phyloP scores from a whole-genome alignment of 2,888 invertebrate genomes.

The Ophonus ardosiacus region DNA sequence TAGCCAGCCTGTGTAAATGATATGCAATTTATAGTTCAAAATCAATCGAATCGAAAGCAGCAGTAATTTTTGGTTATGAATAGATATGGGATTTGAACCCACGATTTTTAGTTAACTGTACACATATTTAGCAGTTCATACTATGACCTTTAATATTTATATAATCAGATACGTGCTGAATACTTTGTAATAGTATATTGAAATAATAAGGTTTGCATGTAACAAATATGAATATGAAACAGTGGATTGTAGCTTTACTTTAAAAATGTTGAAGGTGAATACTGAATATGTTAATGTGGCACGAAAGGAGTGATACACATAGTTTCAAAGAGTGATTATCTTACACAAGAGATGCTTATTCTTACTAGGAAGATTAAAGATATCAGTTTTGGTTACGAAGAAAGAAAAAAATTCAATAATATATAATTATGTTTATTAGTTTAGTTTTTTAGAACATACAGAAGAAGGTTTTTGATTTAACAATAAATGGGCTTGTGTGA shows the following conservation, averaged over 20 bases:
- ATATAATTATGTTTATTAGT: neutral
- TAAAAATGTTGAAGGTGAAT: conserved; percentile 36
- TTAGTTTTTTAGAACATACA: too few relatives aligned
- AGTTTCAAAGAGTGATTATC: neutral
- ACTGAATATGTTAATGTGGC: conserved; percentile 33
- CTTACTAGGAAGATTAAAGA: neutral
- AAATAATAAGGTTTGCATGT: conserved; percentile 39
- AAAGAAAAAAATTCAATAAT: neutral
- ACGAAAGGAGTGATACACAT: conserved; percentile 10
- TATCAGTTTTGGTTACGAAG: neutral
- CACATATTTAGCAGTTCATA: neutral
- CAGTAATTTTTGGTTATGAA: neutral
- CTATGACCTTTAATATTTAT: neutral
- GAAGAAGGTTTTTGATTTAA: too few relatives aligned
- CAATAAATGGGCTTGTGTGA: too few relatives aligned
- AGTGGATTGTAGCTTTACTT: conserved; percentile 19
- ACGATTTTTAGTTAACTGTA: neutral
- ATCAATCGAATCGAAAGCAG: neutral
- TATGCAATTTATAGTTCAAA: too few relatives aligned
- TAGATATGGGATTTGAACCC: neutral
- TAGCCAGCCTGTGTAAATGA: too few relatives aligned
- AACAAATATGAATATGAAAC: conserved; percentile 19
- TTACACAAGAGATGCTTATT: too few relatives aligned
- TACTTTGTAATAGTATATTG: conserved; percentile 1
- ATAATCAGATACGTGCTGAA: neutral